These are phyloP conservation scores for Cheilinus undulatus DNA, from an alignment of 2,113 vertebrate genomes.

Conservation along the genomic window DNA sequence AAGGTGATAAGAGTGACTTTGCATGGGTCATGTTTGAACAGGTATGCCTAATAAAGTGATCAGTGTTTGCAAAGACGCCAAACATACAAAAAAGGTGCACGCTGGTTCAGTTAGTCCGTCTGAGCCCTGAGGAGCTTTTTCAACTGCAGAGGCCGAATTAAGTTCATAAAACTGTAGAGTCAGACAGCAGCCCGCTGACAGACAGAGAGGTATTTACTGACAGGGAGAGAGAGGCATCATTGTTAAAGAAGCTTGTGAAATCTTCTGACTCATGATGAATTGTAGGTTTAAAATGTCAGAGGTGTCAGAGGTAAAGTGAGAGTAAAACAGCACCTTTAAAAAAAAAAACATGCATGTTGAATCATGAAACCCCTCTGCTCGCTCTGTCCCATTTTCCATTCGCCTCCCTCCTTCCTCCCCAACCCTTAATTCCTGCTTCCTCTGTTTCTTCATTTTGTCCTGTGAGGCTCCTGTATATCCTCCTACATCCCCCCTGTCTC, in stretches of 20 bases:
- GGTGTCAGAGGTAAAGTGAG: conserved; percentile 37
- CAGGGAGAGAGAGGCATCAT: conserved; percentile 30
- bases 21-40: too few relatives aligned
- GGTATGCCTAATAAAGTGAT: too few relatives aligned
- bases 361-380: conserved; percentile 52
- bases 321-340: conserved; percentile 17
- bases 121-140: conserved; percentile 35
- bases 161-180: conserved; percentile 60
- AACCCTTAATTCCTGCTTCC: conserved; percentile 31
- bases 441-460: conserved; percentile 38
- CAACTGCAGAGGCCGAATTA: conserved; percentile 33
- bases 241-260: conserved; percentile 49
- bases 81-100: background rate
- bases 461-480: conserved; percentile 34
- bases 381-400: conserved; percentile 47
- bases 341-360: conserved; percentile 61
- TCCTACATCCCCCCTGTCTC: conserved; percentile 31
- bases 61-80: too few relatives aligned
- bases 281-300: conserved; percentile 55
- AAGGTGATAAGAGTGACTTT: too few relatives aligned
- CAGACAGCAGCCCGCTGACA: conserved; percentile 61
- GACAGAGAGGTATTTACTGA: conserved; percentile 35
- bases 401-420: conserved; percentile 36
- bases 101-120: conserved; percentile 43
- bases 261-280: conserved; percentile 50